Evolutionary conservation across 2,888 invertebrate species (phyloP).

Genomic region (Hypercompe scribonia): DNA sequence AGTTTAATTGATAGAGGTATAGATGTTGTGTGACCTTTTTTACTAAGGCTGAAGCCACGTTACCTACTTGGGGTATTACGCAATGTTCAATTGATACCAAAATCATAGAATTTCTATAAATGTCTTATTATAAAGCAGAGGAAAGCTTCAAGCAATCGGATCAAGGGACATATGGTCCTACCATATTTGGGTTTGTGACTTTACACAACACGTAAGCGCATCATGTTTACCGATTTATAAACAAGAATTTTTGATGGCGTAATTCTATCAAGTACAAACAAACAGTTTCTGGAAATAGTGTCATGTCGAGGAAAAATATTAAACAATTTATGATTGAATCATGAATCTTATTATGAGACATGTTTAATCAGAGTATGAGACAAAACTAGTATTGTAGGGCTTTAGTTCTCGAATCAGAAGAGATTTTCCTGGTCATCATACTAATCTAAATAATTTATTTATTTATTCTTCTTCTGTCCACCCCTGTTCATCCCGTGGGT

Average conservation of each 20-base stretch:
- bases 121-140: slow-evolving; percentile 14
- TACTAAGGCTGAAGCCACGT: background rate
- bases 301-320: slow-evolving; percentile 10
- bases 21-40: background rate
- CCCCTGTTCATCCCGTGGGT: no score
- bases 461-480: no score
- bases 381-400: background rate
- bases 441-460: no score
- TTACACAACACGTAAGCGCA: slow-evolving; percentile 41
- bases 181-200: slow-evolving; percentile 46
- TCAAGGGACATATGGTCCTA: slow-evolving; percentile 53
- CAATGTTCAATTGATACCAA: background rate
- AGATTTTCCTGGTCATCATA: no score
- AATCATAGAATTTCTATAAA: slow-evolving; percentile 5
- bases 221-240: slow-evolving; percentile 33
- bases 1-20: background rate
- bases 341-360: background rate
- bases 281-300: slow-evolving; percentile 10
- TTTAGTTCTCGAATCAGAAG: no score
- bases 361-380: background rate
- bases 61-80: background rate
- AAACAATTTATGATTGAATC: background rate
- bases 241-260: slow-evolving; percentile 21
- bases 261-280: slow-evolving; percentile 9
- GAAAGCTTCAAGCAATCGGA: slow-evolving; percentile 23